Evolutionary conservation across 35 echinoderm and acorn worm species (phyloP), one percentile per base, ranked within the genome.

Genomic region (Chiridota heheva): DNA sequence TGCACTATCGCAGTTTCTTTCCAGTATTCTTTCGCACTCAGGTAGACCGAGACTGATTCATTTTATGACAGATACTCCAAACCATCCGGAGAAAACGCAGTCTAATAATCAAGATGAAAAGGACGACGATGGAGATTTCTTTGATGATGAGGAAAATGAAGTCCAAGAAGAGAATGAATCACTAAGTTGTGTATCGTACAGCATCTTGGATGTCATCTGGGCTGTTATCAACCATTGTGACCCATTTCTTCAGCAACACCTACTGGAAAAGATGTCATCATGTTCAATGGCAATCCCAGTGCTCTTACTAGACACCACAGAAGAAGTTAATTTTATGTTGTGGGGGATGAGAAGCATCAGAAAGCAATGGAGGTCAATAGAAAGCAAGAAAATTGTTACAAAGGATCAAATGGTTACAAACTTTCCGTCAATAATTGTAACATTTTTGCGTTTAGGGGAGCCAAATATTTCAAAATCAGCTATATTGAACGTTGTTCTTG

Each of bases 311-410:
- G 42, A 12, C 56, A 33, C 36, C 18, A 42, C 20, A 27, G 40
- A 7, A 46, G 40, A 32, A 49, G 18, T 17, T 7, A 51, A 25
- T 32, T 53, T 74, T 10, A 24, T 51, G 25, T 15, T 74, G 17
- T 74, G 70, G 70, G 70, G 43, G 30, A 32, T 74, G 44, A 42
- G 70, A 12, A 7, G 44, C 18, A 44, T 74, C 31, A 74, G 47
- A 13, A 74, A 74, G 44, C 43, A 74, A 53, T 74, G 70, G 70
- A 74, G 56, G 24, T 71, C 37, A 42, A 42, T 42, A 74, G 56
- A n/a, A n/a, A n/a, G n/a, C n/a, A n/a, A 74, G 5, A 34, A 42
- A 29, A 32, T 74, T 17, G 47, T 74, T 42, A 42, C 56, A 7
- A 47, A 51, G 44, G 56, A 74, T n/a, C 42, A 47, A 24, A 74